Base-by-base conservation (phyloP, 1,140 invertebrate genomes). In the Muscidifurax raptorellus region DNA sequence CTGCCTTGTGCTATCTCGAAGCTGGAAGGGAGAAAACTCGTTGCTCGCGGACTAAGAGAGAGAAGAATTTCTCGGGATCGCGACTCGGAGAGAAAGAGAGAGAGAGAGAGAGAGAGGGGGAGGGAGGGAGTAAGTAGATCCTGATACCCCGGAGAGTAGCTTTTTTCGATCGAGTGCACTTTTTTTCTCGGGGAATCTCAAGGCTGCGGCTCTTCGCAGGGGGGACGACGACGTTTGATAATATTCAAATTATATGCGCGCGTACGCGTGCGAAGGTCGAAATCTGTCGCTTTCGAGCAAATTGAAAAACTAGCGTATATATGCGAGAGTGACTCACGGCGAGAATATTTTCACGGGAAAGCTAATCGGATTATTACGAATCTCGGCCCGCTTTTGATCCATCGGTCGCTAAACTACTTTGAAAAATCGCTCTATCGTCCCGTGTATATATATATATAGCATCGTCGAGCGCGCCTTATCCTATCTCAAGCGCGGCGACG, bases 1-100 rank as follows among this genome's bases (percentile, higher is more conserved):
- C 82, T 84, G 47, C 67, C 82, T 84, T 79, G 66, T 72, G 10
- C 82, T 86, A 84, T 86, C 86, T 87, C 84, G 85, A 84, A 22
- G 52, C 52, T 59, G 52, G 52, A 4, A 59, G 52, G 52, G 52
- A 59, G 52, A 59, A 59, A 59, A 59, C 52, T 59, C 52, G 52
- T 69, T 69, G 25, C 66, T 69, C 66, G 66, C 66, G 66, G 66
- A 28, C 13, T 4, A 12, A 28, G 25, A 22, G 52, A n/a, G 25
- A 69, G 66, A 30, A 40, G 28, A 47, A 44, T n/a, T 59, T 59
- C 22, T 18, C 52, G 52, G 52, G 52, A n/a, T 59, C 52, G 52
- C 52, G 47, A 28, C 36, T 40, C 36, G 36, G 18, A 36, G 44
- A 59, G 44, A 27, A 6, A 44, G 74, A 76, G 6, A 44, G n/a